phyloP scores from a whole-genome alignment of 92 coral and sea anemone species.

The Porites divaricata region DNA sequence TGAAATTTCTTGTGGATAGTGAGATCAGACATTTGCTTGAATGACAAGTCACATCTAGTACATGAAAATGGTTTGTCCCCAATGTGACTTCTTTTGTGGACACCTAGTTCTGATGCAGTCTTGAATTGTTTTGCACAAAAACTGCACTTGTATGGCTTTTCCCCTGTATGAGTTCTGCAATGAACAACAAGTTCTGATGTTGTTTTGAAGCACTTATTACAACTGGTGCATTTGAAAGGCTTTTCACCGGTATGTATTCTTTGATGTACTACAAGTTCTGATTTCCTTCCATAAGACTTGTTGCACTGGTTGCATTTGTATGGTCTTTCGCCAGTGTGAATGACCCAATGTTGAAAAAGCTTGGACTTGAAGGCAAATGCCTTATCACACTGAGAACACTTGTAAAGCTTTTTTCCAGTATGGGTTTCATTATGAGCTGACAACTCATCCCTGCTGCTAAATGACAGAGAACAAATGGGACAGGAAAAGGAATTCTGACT shows the following conservation, averaged over 20 bases:
- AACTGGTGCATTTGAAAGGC: conserved; percentile 37
- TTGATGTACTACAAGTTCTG: conserved; percentile 53
- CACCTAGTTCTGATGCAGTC: conserved; percentile 72
- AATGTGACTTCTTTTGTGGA: conserved; percentile 66
- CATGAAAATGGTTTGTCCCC: conserved; percentile 88
- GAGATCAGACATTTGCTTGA: conserved; percentile 76
- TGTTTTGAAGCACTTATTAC: conserved; percentile 58
- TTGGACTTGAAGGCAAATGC: conserved; percentile 50
- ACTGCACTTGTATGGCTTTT: conserved; percentile 67
- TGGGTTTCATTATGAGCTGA: conserved; percentile 29
- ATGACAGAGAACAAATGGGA: conserved; percentile 11
- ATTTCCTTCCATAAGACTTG: conserved; percentile 47
- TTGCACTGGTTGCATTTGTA: conserved; percentile 36
- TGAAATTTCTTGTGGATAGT: conserved; percentile 78
- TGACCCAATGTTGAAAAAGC: conserved; percentile 52
- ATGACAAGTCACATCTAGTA: conserved; percentile 61
- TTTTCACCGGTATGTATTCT: conserved; percentile 48
- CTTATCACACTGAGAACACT: conserved; percentile 50
- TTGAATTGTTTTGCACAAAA: conserved; percentile 62
- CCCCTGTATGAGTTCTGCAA: conserved; percentile 75
- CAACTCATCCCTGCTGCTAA: conserved; percentile 16
- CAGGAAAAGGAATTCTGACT: background rate
- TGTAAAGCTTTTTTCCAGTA: conserved; percentile 32
- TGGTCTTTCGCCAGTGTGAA: conserved; percentile 47
- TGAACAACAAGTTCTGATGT: conserved; percentile 73